Percentiles rank a stretch among this genome's conserved stretches.
Conservation (phyloP, 2,113 vertebrate genomes). For the Ictalurus punctatus region DNA sequence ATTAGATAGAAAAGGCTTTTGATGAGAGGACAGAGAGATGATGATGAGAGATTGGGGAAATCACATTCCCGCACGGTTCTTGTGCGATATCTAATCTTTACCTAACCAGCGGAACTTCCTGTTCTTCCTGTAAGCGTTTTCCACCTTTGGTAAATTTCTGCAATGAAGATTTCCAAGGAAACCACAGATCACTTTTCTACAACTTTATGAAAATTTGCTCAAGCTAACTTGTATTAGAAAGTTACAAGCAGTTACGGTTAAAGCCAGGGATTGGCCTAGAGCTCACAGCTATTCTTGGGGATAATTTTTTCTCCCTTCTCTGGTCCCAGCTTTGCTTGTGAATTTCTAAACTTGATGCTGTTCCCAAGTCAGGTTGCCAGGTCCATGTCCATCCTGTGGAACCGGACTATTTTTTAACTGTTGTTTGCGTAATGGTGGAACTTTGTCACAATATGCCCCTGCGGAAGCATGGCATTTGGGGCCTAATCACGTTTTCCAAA, state of each 20-base stretch:
- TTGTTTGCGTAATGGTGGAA: background rate
- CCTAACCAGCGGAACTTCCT: background rate
- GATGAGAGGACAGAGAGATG: constrained; percentile 16
- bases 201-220: background rate
- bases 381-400: background rate
- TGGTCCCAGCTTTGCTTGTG: background rate
- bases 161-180: background rate
- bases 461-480: background rate
- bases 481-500: background rate
- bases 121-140: background rate
- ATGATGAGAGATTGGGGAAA: constrained; percentile 35
- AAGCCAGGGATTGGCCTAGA: background rate
- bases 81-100: constrained; percentile 1
- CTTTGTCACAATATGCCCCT: too few species aligned
- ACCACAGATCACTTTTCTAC: background rate
- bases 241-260: background rate
- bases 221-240: background rate
- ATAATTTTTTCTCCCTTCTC: background rate
- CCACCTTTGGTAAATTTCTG: background rate
- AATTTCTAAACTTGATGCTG: background rate
- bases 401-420: background rate
- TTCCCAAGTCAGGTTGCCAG: background rate
- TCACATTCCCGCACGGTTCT: background rate
- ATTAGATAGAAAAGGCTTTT: constrained; percentile 41
- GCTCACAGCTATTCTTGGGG: background rate